A percentile compares a stretch with the other conserved stretches of the same genome.
Conservation (phyloP, 2,888 invertebrate species). For the Endomychus coccineus region DNA sequence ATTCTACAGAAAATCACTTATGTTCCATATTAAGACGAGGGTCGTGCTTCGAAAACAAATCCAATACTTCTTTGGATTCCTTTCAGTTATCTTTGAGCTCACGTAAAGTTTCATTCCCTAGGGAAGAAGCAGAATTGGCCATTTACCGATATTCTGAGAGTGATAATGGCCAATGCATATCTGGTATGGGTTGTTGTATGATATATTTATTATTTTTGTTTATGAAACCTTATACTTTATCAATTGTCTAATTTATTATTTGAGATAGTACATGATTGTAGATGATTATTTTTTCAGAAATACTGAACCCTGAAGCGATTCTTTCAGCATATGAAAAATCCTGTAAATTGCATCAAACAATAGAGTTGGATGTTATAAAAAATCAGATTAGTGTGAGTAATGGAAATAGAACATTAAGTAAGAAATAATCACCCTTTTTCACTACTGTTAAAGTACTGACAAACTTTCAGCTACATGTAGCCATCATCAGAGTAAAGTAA, state of each 20-base stretch:
- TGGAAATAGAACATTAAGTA: conserved; percentile 1
- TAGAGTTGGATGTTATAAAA: conserved; percentile 32
- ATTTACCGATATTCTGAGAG: conserved; percentile 30
- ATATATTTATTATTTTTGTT: neutral
- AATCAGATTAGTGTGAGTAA: conserved; percentile 29
- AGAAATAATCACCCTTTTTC: neutral
- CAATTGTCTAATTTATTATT: conserved; percentile 1
- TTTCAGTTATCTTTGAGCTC: conserved; percentile 12
- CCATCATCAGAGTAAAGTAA: too few species aligned
- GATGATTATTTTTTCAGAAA: conserved; percentile 7
- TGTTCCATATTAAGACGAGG: conserved; percentile 29
- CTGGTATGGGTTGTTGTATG: neutral
- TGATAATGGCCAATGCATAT: conserved; percentile 2
- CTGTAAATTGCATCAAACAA: conserved; percentile 33
- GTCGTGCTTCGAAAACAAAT: conserved; percentile 21
- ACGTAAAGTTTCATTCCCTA: conserved; percentile 29
- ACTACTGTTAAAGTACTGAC: too few species aligned
- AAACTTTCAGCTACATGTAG: too few species aligned
- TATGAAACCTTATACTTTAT: neutral
- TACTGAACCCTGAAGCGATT: conserved; percentile 23
- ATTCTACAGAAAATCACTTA: conserved; percentile 7
- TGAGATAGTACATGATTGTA: conserved; percentile 7
- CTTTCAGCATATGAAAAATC: conserved; percentile 30
- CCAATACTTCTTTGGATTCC: conserved; percentile 15
- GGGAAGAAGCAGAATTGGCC: conserved; percentile 23